Percentiles rank a stretch among this genome's conserved stretches.
phyloP scores from a whole-genome alignment of 2,888 invertebrate genomes.

The Nomada ruficornis region DNA sequence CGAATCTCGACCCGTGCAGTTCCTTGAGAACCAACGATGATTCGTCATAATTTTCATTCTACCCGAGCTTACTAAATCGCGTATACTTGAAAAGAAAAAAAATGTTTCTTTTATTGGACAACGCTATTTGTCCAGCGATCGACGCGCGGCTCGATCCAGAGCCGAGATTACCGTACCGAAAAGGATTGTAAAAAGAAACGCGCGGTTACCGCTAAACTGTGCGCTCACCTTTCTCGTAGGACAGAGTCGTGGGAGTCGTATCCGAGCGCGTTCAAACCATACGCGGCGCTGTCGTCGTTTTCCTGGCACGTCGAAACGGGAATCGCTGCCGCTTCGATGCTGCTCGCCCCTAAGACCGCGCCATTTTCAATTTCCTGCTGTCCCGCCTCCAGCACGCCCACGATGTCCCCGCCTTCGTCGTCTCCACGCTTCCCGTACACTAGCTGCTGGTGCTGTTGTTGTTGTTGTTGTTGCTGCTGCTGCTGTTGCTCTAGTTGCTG shows the following conservation, averaged over 20 bases:
- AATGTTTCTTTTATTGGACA: too few species aligned
- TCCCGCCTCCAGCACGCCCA: constrained; percentile 83
- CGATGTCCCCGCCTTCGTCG: constrained; percentile 79
- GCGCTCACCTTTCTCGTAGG: constrained; percentile 73
- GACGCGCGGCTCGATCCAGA: background rate
- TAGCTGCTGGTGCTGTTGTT: constrained; percentile 63
- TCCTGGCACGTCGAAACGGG: constrained; percentile 67
- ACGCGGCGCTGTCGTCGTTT: constrained; percentile 66
- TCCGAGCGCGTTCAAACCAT: constrained; percentile 74
- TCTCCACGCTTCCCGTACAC: constrained; percentile 66
- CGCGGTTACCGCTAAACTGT: background rate
- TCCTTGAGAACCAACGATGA: constrained; percentile 16
- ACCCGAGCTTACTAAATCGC: background rate
- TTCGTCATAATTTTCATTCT: background rate
- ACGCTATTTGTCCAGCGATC: too few species aligned
- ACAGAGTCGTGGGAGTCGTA: constrained; percentile 72
- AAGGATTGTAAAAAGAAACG: background rate
- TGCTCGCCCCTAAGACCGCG: constrained; percentile 76
- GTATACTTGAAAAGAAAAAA: too few species aligned
- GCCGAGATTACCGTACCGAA: background rate
- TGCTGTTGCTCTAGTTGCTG: constrained; percentile 37
- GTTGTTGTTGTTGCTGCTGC: constrained; percentile 56
- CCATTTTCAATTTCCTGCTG: constrained; percentile 83
- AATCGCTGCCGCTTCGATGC: constrained; percentile 69
- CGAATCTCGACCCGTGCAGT: constrained; percentile 8